Percentiles rank a stretch among this genome's conserved stretches.
Conservation (phyloP, 2,113 vertebrate genomes). For the Ptychochromis oligacanthus region DNA sequence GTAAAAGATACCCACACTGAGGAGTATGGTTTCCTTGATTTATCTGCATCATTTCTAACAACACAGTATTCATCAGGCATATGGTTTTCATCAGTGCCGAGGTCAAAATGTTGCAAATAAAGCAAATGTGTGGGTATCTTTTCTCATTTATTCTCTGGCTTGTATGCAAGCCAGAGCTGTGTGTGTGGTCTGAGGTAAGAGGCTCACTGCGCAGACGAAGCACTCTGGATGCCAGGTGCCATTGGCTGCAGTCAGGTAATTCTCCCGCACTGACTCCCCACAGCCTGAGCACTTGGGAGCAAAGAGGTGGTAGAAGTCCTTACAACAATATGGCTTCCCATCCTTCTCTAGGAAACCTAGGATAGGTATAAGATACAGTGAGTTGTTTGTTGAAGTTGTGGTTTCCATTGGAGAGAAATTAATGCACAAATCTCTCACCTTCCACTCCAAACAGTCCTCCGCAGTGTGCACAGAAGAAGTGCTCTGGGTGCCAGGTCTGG, state of each 20-base stretch:
- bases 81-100: constrained; percentile 65
- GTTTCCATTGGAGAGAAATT: neutral
- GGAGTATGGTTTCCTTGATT: constrained; percentile 60
- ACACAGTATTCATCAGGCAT: constrained; percentile 61
- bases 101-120: constrained; percentile 65
- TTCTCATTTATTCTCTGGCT: constrained; percentile 47
- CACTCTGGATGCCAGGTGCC: constrained; percentile 91
- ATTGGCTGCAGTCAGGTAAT: constrained; percentile 89
- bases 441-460: constrained; percentile 85
- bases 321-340: constrained; percentile 88
- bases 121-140: constrained; percentile 63
- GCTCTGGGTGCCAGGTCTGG: constrained; percentile 93
- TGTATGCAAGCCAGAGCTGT: constrained; percentile 24
- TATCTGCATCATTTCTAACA: constrained; percentile 64
- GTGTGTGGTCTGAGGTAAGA: constrained; percentile 60
- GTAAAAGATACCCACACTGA: constrained; percentile 54
- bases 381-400: neutral
- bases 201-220: constrained; percentile 91
- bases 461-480: constrained; percentile 92
- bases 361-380: neutral
- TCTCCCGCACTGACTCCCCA: constrained; percentile 80
- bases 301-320: constrained; percentile 89
- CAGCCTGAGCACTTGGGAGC: constrained; percentile 91
- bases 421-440: constrained; percentile 70
- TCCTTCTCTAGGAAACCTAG: constrained; percentile 86